These are phyloP conservation scores for Volucella zonaria DNA, from an alignment of 2,888 invertebrate species.

Conservation along the genomic window DNA sequence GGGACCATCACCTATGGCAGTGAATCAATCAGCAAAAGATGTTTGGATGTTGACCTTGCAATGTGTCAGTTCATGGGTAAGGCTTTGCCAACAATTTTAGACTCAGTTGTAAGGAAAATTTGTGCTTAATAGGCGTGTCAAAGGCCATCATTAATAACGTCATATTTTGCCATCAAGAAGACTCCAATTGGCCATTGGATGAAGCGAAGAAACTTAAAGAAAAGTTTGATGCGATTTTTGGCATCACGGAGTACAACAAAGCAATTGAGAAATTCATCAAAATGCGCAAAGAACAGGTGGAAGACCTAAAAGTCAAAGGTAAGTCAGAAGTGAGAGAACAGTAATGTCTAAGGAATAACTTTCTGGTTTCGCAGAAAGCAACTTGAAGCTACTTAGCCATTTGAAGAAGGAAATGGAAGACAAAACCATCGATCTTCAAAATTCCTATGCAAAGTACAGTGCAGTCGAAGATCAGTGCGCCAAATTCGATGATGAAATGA, in stretches of 20 bases:
- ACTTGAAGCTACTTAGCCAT: slow-evolving; percentile 84
- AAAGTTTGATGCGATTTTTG: slow-evolving; percentile 99
- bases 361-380: slow-evolving; percentile 82
- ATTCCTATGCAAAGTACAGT: slow-evolving; percentile 86
- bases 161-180: slow-evolving; percentile 99
- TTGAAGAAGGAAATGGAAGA: slow-evolving; percentile 86
- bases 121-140: slow-evolving; percentile 87
- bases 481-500: slow-evolving; percentile 84
- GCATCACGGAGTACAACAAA: slow-evolving; percentile 95
- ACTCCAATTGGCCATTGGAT: slow-evolving; percentile 97
- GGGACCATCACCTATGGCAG: slow-evolving; percentile 85
- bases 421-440: slow-evolving; percentile 84
- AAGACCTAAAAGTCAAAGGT: slow-evolving; percentile 84
- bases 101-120: not conserved
- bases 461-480: slow-evolving; percentile 85
- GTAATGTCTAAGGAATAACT: not conserved
- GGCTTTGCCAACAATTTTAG: not conserved
- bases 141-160: slow-evolving; percentile 97
- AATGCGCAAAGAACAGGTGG: slow-evolving; percentile 85
- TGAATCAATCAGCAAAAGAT: slow-evolving; percentile 86
- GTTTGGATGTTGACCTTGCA: slow-evolving; percentile 88
- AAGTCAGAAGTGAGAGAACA: slow-evolving; percentile 64
- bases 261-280: slow-evolving; percentile 90
- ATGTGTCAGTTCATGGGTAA: slow-evolving; percentile 86
- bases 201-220: slow-evolving; percentile 96